Evolutionary conservation across 2,797 vertebrate species (phyloP).

Genomic region (Crocodylus rhombifer): DNA sequence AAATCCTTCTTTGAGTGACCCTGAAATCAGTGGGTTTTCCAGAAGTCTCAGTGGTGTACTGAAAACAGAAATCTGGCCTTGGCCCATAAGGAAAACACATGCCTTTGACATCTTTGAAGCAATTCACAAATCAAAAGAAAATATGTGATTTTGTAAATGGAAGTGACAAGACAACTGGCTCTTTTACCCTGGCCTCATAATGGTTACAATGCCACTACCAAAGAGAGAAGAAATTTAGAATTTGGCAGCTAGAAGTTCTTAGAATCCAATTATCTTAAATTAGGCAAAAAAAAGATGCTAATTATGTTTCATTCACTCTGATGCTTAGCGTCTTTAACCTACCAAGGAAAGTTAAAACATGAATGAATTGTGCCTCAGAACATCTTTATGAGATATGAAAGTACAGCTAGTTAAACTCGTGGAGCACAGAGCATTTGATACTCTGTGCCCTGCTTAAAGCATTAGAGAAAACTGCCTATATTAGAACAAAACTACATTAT

Average conservation of each 20-base stretch:
- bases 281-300: not conserved
- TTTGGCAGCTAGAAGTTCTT: not conserved
- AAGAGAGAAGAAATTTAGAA: not conserved
- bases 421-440: not conserved
- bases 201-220: not conserved
- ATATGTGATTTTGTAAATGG: not conserved
- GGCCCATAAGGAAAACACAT: not conserved
- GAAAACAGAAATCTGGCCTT: not conserved
- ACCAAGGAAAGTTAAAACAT: not conserved
- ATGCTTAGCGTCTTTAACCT: not conserved
- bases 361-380: not conserved
- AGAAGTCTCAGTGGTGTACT: not conserved
- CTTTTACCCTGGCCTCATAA: not conserved
- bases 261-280: not conserved
- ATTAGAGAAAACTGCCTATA: not conserved
- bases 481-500: not conserved
- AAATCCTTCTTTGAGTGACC: not conserved
- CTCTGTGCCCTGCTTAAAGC: not conserved
- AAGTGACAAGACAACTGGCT: not conserved
- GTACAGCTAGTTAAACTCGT: not conserved
- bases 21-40: not conserved
- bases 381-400: not conserved
- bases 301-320: not conserved
- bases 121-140: not conserved
- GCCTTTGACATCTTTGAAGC: not conserved